These are phyloP conservation scores for Orchesella flavescens DNA, from an alignment of 2,888 invertebrate species.

Conservation along the genomic window DNA sequence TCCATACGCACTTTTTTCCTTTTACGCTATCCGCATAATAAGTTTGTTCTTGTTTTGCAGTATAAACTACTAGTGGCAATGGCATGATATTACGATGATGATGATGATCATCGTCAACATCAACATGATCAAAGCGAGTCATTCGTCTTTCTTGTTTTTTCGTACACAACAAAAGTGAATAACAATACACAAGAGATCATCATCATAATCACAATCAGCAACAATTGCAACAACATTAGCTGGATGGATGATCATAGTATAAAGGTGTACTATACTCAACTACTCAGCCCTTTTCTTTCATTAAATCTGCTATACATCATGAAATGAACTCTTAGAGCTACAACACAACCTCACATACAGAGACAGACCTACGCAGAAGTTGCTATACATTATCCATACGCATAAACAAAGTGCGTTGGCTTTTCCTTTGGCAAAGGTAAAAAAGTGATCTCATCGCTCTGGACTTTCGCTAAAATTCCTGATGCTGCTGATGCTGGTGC, in stretches of 20 bases:
- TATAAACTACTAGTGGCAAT: background rate
- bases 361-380: background rate
- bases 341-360: conserved; percentile 4
- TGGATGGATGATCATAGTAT: background rate
- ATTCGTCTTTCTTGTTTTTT: conserved; percentile 29
- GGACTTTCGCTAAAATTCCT: conserved; percentile 19
- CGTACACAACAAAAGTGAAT: conserved; percentile 12
- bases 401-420: conserved; percentile 3
- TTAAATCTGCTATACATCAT: too few species aligned
- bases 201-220: conserved; percentile 13
- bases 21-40: conserved; percentile 22
- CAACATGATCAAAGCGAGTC: background rate
- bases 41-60: background rate
- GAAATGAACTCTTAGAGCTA: too few species aligned
- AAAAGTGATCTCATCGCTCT: background rate
- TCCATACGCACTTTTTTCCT: conserved; percentile 10
- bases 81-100: background rate
- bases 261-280: background rate
- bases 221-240: background rate
- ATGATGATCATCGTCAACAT: conserved; percentile 16
- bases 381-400: background rate
- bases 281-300: too few species aligned
- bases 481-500: background rate
- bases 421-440: background rate
- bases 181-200: conserved; percentile 11